These are phyloP conservation scores for Dromiciops gliroides DNA, from an alignment of 2,113 vertebrate species.

Conservation along the genomic window DNA sequence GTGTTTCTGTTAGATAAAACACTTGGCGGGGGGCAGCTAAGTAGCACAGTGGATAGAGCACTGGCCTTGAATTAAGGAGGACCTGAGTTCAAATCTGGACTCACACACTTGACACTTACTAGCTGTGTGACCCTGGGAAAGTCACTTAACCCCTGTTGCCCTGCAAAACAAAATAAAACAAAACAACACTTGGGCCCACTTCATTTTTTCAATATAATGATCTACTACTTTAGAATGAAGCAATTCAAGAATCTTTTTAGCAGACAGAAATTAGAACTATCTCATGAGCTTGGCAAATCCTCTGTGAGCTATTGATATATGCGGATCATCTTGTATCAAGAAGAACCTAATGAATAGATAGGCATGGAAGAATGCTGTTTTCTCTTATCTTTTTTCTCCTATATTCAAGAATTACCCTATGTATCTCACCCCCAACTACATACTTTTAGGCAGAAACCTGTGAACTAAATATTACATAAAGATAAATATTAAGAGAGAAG, in stretches of 20 bases:
- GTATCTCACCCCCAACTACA: not conserved
- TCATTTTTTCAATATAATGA: not conserved
- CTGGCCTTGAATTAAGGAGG: no score
- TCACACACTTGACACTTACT: no score
- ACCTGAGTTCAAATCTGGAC: no score
- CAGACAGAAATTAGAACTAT: not conserved
- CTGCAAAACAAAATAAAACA: no score
- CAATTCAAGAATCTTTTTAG: not conserved
- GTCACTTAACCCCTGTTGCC: no score
- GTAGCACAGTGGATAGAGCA: no score
- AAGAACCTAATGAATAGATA: not conserved
- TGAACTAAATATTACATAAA: not conserved
- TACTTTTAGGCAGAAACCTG: not conserved
- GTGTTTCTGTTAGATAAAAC: no score
- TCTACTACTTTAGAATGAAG: constrained; percentile 2
- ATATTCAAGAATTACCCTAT: not conserved
- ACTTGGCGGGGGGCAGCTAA: no score
- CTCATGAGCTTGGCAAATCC: constrained; percentile 42
- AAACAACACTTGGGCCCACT: no score
- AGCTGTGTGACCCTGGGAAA: no score
- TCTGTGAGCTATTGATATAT: constrained; percentile 45
- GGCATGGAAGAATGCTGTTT: constrained; percentile 16
- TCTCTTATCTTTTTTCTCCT: constrained; percentile 26
- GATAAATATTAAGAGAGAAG: not conserved
- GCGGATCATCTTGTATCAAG: not conserved